Conservation (phyloP, 2,113 vertebrate genomes). For the Peromyscus californicus region DNA sequence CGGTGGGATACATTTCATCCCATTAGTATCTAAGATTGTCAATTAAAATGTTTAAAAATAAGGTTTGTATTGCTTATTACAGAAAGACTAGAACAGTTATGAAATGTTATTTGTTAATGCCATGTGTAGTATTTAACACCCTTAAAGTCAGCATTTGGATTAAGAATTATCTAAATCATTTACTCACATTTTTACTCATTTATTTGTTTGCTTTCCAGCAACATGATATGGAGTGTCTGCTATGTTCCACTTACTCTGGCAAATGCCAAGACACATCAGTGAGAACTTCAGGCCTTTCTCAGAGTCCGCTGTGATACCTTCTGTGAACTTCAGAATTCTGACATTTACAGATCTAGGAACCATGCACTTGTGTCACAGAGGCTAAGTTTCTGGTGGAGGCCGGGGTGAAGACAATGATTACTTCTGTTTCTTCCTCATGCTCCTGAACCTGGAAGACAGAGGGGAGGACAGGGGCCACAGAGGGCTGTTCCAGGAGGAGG, state of each 20-base stretch:
- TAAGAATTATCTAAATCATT: neutral
- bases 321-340: neutral
- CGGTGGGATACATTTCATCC: neutral
- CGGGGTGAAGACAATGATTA: neutral
- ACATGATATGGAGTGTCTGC: neutral
- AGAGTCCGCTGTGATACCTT: neutral
- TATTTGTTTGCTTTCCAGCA: slow-evolving; percentile 11
- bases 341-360: neutral
- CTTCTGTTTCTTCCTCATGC: neutral
- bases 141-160: slow-evolving; percentile 43
- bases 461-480: neutral
- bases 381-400: neutral
- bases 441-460: neutral
- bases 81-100: neutral
- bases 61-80: slow-evolving; percentile 47
- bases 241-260: neutral
- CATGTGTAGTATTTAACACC: neutral
- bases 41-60: slow-evolving; percentile 24
- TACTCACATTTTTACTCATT: neutral
- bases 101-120: neutral
- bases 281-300: neutral
- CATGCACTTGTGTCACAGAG: neutral
- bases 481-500: too few relatives aligned
- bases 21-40: neutral
- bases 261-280: neutral